Base-by-base conservation (phyloP, 2,797 vertebrate genomes). In the Danio choprae region DNA sequence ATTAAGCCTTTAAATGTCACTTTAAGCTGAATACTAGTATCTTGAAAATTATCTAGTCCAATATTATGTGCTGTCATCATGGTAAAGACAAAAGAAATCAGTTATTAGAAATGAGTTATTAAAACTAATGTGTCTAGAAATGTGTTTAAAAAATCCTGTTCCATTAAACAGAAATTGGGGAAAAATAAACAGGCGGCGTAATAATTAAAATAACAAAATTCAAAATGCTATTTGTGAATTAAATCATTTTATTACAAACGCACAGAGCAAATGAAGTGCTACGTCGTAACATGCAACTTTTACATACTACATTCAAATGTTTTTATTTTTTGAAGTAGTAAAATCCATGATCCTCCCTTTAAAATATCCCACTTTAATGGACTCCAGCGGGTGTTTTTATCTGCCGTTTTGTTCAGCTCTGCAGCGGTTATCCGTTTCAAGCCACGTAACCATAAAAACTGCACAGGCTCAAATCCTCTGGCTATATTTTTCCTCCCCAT, bases 381-480 rank as follows among this genome's bases (percentile, higher is more conserved):
- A 69, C 75, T 77, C 6, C 13, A 15, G 7, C 7, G 8, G 29
- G 11, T 58, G 9, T 29, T 59, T 29, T 48, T 48, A 48, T 50
- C 44, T 59, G 46, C 20, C 43, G 5, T 62, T 60, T 12, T n/a
- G n/a, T 60, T 69, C 76, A 62, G 46, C 59, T 53, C 20, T 76
- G 36, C 60, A 43, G 65, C 44, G n/a, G 18, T 43, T 50, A 41
- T 69, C 44, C 20, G 18, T 70, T 60, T 41, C 44, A 78, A 12
- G 29, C 65, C 18, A 70, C n/a, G 6, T 43, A 44, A 16, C 44
- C 55, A 36, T 74, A 43, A 64, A 53, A 73, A 43, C 38, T 53
- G 46, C 50, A 55, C 58, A 60, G 62, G 48, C 64, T 40, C 15
- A 51, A 73, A 67, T 73, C 69, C 53, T 78, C 64, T 46, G 15